These are phyloP conservation scores for Sebastes kiyomatsui DNA, from an alignment of 2,797 vertebrate genomes.

Conservation along the genomic window DNA sequence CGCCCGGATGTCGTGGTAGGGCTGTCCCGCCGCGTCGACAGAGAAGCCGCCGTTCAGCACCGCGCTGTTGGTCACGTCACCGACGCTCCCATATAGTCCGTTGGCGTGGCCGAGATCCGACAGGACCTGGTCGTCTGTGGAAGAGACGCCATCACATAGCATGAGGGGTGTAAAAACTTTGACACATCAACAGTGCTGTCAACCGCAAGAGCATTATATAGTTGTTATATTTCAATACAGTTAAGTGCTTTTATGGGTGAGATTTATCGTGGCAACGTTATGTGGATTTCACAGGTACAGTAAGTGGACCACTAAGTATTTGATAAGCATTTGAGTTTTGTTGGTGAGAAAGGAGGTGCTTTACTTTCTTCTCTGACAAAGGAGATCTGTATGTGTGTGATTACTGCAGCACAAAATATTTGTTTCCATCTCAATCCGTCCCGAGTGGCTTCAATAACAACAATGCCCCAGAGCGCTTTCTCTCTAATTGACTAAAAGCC, in stretches of 20 bases:
- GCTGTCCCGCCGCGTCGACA: slow-evolving; percentile 89
- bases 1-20: slow-evolving; percentile 94
- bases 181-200: slow-evolving; percentile 33
- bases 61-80: slow-evolving; percentile 86
- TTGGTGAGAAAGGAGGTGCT: slow-evolving; percentile 39
- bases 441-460: slow-evolving; percentile 67
- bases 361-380: slow-evolving; percentile 42
- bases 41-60: slow-evolving; percentile 92
- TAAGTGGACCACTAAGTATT: slow-evolving; percentile 7
- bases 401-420: slow-evolving; percentile 62
- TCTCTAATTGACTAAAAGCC: slow-evolving; percentile 86
- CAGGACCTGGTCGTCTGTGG: slow-evolving; percentile 95
- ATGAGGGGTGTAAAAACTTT: slow-evolving; percentile 30
- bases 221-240: slow-evolving; percentile 67
- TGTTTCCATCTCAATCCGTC: slow-evolving; percentile 62
- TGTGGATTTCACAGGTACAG: slow-evolving; percentile 33
- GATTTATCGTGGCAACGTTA: slow-evolving; percentile 52
- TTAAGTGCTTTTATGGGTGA: slow-evolving; percentile 68
- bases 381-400: slow-evolving; percentile 38
- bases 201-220: slow-evolving; percentile 36
- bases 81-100: slow-evolving; percentile 89
- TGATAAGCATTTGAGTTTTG: slow-evolving; percentile 17
- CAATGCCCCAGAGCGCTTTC: slow-evolving; percentile 69
- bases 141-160: slow-evolving; percentile 43
- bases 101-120: slow-evolving; percentile 93